Evolutionary conservation across 2,888 invertebrate species (phyloP).

Genomic region (Lepidocyrtoides sp.): DNA sequence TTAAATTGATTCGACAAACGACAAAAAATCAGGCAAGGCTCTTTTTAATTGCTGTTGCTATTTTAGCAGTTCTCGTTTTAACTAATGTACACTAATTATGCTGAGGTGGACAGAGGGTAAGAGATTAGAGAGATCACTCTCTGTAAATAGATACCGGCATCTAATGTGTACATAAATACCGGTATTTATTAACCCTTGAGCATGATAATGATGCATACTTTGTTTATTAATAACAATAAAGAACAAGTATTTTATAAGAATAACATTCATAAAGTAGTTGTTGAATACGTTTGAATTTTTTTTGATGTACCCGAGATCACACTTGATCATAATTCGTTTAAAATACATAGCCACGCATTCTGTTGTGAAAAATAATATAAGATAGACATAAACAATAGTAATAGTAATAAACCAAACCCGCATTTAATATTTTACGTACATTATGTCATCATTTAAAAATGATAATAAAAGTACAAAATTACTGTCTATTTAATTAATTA

Average conservation of each 20-base stretch:
- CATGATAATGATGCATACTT: background rate
- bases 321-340: conserved; percentile 22
- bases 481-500: background rate
- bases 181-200: conserved; percentile 13
- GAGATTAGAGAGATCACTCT: background rate
- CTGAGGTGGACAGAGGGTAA: background rate
- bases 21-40: background rate
- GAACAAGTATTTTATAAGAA: background rate
- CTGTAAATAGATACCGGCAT: too few relatives aligned
- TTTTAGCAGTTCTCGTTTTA: background rate
- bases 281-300: background rate
- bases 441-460: background rate
- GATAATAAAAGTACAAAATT: background rate
- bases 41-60: background rate
- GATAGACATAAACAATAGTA: background rate
- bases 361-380: background rate
- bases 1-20: background rate
- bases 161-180: background rate
- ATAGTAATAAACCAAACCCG: background rate
- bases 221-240: background rate
- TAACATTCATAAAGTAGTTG: background rate
- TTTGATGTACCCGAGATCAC: conserved; percentile 16
- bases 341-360: background rate
- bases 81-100: background rate
- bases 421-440: background rate